Percentiles rank a stretch among this genome's conserved stretches.
These are phyloP conservation scores for Bambusicola thoracicus DNA, from an alignment of 2,113 vertebrate species.

Conservation along the genomic window DNA sequence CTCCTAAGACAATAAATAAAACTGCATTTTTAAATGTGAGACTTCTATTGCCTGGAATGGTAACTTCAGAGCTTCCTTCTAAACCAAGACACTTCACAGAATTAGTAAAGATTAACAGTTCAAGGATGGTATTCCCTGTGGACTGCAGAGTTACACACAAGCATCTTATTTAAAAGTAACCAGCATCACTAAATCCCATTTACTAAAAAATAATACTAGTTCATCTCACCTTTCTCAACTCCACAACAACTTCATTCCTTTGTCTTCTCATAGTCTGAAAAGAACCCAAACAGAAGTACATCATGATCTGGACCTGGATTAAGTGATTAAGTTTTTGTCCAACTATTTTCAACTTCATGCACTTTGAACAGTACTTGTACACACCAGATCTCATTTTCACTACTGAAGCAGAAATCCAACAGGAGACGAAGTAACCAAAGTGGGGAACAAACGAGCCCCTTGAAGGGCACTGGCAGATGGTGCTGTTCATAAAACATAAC, in stretches of 20 bases:
- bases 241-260: slow-evolving; percentile 97
- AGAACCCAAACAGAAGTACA: background rate
- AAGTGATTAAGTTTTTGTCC: background rate
- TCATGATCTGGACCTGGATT: background rate
- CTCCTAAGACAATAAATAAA: background rate
- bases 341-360: background rate
- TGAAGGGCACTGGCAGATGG: background rate
- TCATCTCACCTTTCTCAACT: slow-evolving; percentile 92
- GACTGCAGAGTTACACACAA: background rate
- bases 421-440: background rate
- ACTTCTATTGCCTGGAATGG: background rate
- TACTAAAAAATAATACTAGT: background rate
- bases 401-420: background rate
- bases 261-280: slow-evolving; percentile 98
- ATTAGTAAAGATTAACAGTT: background rate
- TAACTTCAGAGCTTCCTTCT: background rate
- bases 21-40: background rate
- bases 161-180: background rate
- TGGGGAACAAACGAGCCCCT: background rate
- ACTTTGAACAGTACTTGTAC: background rate
- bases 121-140: background rate
- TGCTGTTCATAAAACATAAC: background rate
- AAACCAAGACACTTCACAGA: background rate
- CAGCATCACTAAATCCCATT: background rate
- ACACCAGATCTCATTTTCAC: background rate